A percentile compares a stretch with the other conserved stretches of the same genome.
phyloP scores from a whole-genome alignment of 2,888 invertebrate species.

The Caenorhabditis sulstoni region DNA sequence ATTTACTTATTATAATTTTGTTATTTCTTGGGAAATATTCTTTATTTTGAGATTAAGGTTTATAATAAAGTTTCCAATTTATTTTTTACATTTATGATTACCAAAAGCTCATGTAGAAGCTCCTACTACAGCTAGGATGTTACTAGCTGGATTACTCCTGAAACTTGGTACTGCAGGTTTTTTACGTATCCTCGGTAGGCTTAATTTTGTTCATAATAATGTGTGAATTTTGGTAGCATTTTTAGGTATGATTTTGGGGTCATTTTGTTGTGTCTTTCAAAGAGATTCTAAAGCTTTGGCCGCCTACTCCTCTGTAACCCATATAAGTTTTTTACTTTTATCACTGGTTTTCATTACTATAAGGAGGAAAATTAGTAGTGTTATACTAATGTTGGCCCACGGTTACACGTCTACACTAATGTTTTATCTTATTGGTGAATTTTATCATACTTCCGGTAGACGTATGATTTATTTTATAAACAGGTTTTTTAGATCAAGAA shows the following conservation, averaged over 20 bases:
- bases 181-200: slow-evolving; percentile 69
- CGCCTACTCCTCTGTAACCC: slow-evolving; percentile 68
- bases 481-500: slow-evolving; percentile 68
- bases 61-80: slow-evolving; percentile 70
- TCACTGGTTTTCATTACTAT: slow-evolving; percentile 63
- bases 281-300: slow-evolving; percentile 72
- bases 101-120: slow-evolving; percentile 76
- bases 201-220: slow-evolving; percentile 69
- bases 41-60: slow-evolving; percentile 69
- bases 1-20: slow-evolving; percentile 68
- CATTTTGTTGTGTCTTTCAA: slow-evolving; percentile 71
- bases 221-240: slow-evolving; percentile 67
- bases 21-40: slow-evolving; percentile 68
- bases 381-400: slow-evolving; percentile 68
- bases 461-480: slow-evolving; percentile 72
- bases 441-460: slow-evolving; percentile 64
- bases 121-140: slow-evolving; percentile 74
- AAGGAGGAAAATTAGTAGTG: slow-evolving; percentile 63
- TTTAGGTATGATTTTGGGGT: slow-evolving; percentile 69
- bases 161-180: slow-evolving; percentile 73
- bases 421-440: slow-evolving; percentile 69
- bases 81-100: slow-evolving; percentile 84
- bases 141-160: slow-evolving; percentile 71
- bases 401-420: slow-evolving; percentile 70
- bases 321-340: slow-evolving; percentile 69